Evolutionary conservation across 2,113 vertebrate genomes (phyloP).

Genomic region (Podarcis raffonei): DNA sequence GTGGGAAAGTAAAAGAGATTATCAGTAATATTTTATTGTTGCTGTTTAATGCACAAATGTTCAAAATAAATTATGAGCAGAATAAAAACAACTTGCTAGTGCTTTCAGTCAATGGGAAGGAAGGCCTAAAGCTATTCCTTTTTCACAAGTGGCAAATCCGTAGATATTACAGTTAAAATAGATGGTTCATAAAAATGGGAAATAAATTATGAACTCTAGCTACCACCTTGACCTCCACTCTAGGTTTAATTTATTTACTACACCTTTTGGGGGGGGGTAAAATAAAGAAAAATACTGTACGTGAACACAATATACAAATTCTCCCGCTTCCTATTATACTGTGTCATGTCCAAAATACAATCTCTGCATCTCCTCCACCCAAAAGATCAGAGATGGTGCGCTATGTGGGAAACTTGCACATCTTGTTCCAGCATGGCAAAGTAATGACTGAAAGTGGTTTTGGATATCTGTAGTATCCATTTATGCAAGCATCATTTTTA

Average conservation of each 20-base stretch:
- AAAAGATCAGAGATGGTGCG: background rate
- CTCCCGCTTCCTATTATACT: background rate
- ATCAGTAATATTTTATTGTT: constrained; percentile 56
- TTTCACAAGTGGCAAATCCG: background rate
- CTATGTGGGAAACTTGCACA: background rate
- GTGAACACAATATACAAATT: background rate
- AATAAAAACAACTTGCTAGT: background rate
- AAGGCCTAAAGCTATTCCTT: background rate
- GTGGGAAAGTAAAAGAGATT: constrained; percentile 60
- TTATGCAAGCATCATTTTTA: background rate
- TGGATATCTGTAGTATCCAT: background rate
- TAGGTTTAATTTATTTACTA: background rate
- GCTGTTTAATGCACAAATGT: constrained; percentile 22
- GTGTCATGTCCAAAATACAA: background rate
- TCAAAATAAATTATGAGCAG: constrained; percentile 35
- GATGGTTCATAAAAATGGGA: background rate
- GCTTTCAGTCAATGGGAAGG: background rate
- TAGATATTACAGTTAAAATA: background rate
- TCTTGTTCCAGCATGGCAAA: background rate
- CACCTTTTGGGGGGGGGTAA: background rate
- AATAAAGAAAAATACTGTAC: background rate
- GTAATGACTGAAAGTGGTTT: background rate
- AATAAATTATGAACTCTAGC: background rate
- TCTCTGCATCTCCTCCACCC: no score
- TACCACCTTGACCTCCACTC: background rate